Base-by-base conservation (phyloP, 2,888 invertebrate genomes). In the Rhamnusium bicolor region DNA sequence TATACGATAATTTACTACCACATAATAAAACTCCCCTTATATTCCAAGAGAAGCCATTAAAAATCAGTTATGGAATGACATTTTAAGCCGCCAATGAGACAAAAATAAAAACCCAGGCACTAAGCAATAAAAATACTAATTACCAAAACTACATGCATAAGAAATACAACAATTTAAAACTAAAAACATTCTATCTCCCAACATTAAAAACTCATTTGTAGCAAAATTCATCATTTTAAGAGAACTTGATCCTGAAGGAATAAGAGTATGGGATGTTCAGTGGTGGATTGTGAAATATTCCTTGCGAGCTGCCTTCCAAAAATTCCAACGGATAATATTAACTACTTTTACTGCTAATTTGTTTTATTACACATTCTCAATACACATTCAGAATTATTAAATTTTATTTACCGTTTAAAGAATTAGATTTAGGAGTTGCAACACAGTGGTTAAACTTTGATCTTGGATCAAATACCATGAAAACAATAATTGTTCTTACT, bases 121-220 rank as follows among this genome's bases (percentile, higher is more conserved):
- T n/a, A 40, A 40, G 40, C 40, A 4, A 65, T 65, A 65, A 65
- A 53, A 54, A 65, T 65, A 54, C 65, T 51, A 65, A 65, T 65
- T 49, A 49, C 49, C 29, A 16, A 47, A 65, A 65, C 32, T 51
- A 21, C 29, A 47, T 19, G 19, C n/a, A 32, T 29, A 32, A 65
- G 65, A 54, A 53, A 32, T 19, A 51, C 53, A 19, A 54, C 65
- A 54, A 65, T 54, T 65, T 54, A 40, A 51, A 65, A 53, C 53
- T 12, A 10, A 29, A 27, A 65, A 53, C 54, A 53, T 65, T 53
- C 53, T 65, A 65, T 65, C 65, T 65, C 32, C 14, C 19, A 19
- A 66, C 70, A 73, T 73, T 73, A 73, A 73, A 73, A 73, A 27
- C 70, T 71, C 73, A 56, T 73, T 73, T 70, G 70, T 56, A 67